Conservation (phyloP, 1,140 invertebrate genomes). For the Acromyrmex echinatior region DNA sequence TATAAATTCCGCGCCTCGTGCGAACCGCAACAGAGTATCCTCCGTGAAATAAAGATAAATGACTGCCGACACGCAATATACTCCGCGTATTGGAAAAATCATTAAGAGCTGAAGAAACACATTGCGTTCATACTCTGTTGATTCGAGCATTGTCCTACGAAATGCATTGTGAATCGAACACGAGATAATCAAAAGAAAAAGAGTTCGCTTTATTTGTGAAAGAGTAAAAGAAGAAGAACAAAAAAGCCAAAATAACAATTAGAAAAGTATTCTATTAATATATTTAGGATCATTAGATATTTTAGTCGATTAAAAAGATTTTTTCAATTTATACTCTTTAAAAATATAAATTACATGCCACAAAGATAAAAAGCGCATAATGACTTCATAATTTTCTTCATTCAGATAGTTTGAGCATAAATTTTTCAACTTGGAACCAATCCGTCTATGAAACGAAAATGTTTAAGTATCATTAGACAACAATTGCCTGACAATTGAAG, state of each 20-base stretch:
- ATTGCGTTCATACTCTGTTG: constrained; percentile 2
- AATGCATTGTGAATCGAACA: constrained; percentile 17
- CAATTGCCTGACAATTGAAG: not conserved
- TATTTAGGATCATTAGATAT: not conserved
- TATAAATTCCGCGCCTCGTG: constrained; percentile 77
- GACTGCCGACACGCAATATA: constrained; percentile 51
- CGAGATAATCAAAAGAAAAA: not conserved
- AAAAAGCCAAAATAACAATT: not conserved
- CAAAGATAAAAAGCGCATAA: not conserved
- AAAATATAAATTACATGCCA: not conserved
- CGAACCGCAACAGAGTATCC: constrained; percentile 69
- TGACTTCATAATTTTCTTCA: too few species aligned
- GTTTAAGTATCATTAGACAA: not conserved
- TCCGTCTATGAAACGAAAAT: not conserved
- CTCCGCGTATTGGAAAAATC: constrained; percentile 51
- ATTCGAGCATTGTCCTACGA: constrained; percentile 29
- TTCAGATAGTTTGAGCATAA: not conserved
- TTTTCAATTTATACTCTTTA: not conserved
- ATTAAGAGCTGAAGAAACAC: constrained; percentile 51
- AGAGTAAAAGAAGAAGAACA: not conserved
- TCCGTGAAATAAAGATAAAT: constrained; percentile 71
- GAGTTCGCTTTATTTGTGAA: not conserved
- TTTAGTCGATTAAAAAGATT: not conserved
- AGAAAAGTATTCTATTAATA: not conserved
- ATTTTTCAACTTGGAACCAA: not conserved